Base-by-base conservation (phyloP, 2,113 vertebrate genomes). In the Pterocles burchelli region DNA sequence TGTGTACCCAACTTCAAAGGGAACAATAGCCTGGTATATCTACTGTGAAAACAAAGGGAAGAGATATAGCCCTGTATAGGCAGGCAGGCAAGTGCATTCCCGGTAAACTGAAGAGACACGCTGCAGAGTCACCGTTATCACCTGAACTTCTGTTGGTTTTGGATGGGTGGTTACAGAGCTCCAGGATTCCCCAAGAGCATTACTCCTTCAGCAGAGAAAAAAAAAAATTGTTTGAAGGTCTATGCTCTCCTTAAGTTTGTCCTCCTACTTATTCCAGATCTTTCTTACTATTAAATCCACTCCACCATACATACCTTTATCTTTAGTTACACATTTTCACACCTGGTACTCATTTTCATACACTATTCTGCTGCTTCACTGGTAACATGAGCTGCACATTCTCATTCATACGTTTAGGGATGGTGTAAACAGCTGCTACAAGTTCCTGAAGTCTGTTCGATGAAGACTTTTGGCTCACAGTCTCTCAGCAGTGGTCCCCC, bases 261-360 rank as follows among this genome's bases (percentile, higher is more conserved):
- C 34, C 26, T 73, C 34, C 38, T 59, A 6, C 13, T 84, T 59
- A 77, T 55, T 82, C 68, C 73, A 67, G 29, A 33, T 45, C 22
- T 72, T 45, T 59, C 34, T 55, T 61, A 65, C 41, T 75, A 15
- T 36, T 55, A 78, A 88, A 86, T 67, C n/a, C 48, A 59, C 20
- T 81, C 93, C 17, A 46, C 17, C 18, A 55, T 38, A 74, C 67
- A 75, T 36, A 28, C 26, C 15, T 87, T 80, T 76, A 46, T 88
- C 28, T 85, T 80, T 70, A 79, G 29, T 46, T 63, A 43, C 5
- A 26, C 5, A 9, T 86, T 92, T 73, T 93, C 67, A 82, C 63
- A 92, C 25, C 38, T 59, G 55, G 29, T 67, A 59, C 21, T 80
- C 26, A 74, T 92, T 94, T 93, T 71, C 83, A 55, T 43, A 62